phyloP scores from a whole-genome alignment of 1,140 invertebrate genomes.

The Bicyclus anynana region DNA sequence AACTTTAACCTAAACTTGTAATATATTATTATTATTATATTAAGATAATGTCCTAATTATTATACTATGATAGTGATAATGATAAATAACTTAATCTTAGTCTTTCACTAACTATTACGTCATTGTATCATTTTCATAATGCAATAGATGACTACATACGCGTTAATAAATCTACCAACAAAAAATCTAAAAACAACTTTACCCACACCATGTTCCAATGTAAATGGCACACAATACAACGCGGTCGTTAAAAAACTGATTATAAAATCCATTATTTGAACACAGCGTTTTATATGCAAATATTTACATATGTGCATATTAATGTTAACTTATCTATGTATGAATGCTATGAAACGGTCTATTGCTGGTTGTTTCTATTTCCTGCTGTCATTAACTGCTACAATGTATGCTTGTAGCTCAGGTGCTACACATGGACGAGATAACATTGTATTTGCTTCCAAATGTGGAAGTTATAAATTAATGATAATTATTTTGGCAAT shows the following conservation, averaged over 20 bases:
- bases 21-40: too few species aligned
- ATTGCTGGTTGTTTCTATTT: neutral
- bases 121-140: too few species aligned
- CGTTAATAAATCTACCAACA: neutral
- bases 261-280: slow-evolving; percentile 1
- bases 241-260: neutral
- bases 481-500: too few species aligned
- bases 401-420: neutral
- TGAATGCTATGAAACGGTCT: neutral
- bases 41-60: too few species aligned
- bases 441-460: too few species aligned
- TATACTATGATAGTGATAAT: too few species aligned
- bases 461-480: too few species aligned
- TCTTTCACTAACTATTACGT: too few species aligned
- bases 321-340: neutral
- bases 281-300: neutral
- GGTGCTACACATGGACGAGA: too few species aligned
- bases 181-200: neutral
- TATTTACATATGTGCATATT: slow-evolving; percentile 1
- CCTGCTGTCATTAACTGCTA: neutral
- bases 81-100: too few species aligned
- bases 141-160: too few species aligned
- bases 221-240: neutral
- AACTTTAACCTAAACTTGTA: too few species aligned
- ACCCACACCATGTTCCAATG: neutral